Base-by-base conservation (phyloP, 2,113 vertebrate genomes). In the Hirundichthys speculiger region DNA sequence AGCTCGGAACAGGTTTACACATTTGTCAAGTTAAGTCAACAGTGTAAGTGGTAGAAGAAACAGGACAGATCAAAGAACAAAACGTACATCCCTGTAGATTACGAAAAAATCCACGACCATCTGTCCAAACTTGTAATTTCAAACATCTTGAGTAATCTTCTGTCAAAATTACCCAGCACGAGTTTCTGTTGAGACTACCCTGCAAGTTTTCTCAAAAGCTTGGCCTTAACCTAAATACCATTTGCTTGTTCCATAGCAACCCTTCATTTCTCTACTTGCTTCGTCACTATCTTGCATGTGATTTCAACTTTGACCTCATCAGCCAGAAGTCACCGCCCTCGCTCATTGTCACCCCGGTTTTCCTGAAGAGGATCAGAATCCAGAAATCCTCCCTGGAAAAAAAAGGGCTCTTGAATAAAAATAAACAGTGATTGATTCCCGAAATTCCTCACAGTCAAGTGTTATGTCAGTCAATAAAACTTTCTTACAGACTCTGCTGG, bases 221-320 rank as follows among this genome's bases (percentile, higher is more conserved):
- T 20, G 21, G 34, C 50, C 60, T 80, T 55, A 67, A 69, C 75
- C 69, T 48, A 72, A 79, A 89, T 82, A 51, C 64, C 59, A 5
- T 48, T 81, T 30, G 53, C 58, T 65, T 43, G 60, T 50, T 61
- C 70, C 80, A 82, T 81, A 75, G 85, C 79, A 87, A 88, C 85
- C 27, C 58, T 82, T 69, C 83, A 50, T 73, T 77, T 80, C 70
- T 74, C 43, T 69, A 58, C 69, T 66, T 48, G 57, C 58, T 79
- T 85, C 77, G 60, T 83, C 75, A 46, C 80, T 78, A 73, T 75
- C 68, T 82, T 77, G 77, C 62, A 58, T 74, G 84, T 75, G 80
- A 76, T 86, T 88, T 90, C 82, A 89, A 80, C 82, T 88, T 67
- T 92, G 87, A 92, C 92, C 92, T 79, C 53, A 63, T 68, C 61